phyloP scores from a whole-genome alignment of 2,797 vertebrate species.

The Acipenser ruthenus region DNA sequence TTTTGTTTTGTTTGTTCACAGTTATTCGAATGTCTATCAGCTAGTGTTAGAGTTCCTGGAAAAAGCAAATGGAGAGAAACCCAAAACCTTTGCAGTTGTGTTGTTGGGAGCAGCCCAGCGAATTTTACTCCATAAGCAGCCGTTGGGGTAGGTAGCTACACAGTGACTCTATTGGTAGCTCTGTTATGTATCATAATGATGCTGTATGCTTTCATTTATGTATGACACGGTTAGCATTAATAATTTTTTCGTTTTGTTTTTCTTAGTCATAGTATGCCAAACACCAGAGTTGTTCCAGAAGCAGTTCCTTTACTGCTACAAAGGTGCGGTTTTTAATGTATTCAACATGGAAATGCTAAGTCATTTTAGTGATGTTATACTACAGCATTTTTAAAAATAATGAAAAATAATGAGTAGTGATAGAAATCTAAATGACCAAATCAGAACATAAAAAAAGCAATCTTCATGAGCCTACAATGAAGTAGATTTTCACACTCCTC shows the following conservation, averaged over 20 bases:
- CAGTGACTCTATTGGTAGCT: conserved; percentile 5
- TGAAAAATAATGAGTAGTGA: no score
- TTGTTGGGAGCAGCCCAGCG: conserved; percentile 60
- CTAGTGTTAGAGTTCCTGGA: conserved; percentile 55
- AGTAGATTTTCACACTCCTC: no score
- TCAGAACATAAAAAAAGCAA: no score
- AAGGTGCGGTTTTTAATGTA: conserved; percentile 7
- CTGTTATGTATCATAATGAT: neutral
- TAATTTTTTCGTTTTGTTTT: neutral
- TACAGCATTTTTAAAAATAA: no score
- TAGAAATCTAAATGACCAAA: no score
- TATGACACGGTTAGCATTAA: neutral
- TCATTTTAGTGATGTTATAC: no score
- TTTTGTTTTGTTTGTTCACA: conserved; percentile 30
- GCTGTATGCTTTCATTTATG: neutral
- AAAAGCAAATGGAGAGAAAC: conserved; percentile 49
- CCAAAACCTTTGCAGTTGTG: conserved; percentile 63
- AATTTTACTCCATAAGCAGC: conserved; percentile 52
- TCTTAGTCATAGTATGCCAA: neutral
- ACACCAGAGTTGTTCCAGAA: neutral
- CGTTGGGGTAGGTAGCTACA: conserved; percentile 37
- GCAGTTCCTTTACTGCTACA: conserved; percentile 13
- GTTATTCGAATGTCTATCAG: conserved; percentile 57
- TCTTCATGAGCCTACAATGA: no score
- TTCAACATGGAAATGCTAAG: no score